Percentiles rank a stretch among this genome's conserved stretches.
These are phyloP conservation scores for Acropternis orthonyx DNA, from an alignment of 2,797 vertebrate genomes.

Conservation along the genomic window DNA sequence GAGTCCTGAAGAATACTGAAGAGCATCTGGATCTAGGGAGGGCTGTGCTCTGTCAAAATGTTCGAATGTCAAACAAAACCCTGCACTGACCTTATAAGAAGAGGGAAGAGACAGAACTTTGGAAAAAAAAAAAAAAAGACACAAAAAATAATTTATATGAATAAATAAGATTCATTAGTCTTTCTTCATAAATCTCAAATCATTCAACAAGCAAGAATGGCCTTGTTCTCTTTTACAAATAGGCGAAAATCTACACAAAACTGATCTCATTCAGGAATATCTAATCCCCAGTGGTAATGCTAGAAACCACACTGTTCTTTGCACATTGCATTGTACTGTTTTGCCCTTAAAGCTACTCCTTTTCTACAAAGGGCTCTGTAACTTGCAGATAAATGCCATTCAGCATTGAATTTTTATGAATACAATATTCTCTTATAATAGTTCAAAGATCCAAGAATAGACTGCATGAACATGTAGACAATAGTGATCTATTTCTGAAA, in stretches of 20 bases:
- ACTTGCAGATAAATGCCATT: not conserved
- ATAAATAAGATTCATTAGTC: not conserved
- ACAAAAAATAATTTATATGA: not conserved
- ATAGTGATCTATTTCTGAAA: conserved; percentile 10
- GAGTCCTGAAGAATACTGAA: not conserved
- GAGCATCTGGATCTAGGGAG: not conserved
- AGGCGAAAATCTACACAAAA: not conserved
- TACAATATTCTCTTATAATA: not conserved
- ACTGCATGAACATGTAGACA: not conserved
- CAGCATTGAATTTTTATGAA: not conserved
- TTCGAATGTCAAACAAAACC: not conserved
- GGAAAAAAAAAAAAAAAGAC: not conserved
- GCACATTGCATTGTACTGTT: not conserved
- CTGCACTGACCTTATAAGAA: not conserved
- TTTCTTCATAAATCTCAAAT: not conserved
- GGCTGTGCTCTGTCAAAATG: not conserved
- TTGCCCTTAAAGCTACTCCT: not conserved
- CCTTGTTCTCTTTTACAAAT: not conserved
- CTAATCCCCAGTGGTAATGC: not conserved
- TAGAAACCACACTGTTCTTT: not conserved
- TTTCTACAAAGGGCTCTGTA: not conserved
- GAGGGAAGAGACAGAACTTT: not conserved
- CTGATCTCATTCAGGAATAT: not conserved
- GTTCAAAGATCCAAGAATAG: not conserved
- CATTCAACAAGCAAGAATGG: not conserved